Evolutionary conservation across 2,797 vertebrate genomes (phyloP).

Genomic region (Leptodactylus fallax): DNA sequence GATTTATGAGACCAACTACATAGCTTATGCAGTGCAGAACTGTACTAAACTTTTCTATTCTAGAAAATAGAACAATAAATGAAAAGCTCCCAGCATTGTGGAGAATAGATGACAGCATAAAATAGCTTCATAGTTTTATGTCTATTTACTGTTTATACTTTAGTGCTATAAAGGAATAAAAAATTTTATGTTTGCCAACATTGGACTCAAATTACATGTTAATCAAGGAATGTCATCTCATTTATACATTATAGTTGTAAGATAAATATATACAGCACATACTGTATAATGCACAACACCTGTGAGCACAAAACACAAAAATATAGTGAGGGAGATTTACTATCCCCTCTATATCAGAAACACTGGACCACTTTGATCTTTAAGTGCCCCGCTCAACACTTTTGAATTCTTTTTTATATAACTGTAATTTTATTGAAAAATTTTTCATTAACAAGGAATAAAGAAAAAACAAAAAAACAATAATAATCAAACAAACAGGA

Average conservation of each 20-base stretch:
- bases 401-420: no score
- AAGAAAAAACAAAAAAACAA: no score
- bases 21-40: slow-evolving; percentile 8
- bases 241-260: background rate
- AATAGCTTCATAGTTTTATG: background rate
- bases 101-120: background rate
- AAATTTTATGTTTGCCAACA: background rate
- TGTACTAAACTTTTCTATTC: slow-evolving; percentile 25
- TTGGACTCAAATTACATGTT: background rate
- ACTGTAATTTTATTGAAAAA: no score
- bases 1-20: slow-evolving; percentile 29
- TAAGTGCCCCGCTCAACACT: no score
- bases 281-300: background rate
- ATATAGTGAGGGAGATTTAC: no score
- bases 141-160: background rate
- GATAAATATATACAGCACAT: background rate
- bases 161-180: background rate
- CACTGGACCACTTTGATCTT: no score
- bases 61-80: slow-evolving; percentile 8
- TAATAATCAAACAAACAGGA: no score
- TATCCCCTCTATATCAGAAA: no score
- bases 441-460: no score
- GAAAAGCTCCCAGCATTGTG: slow-evolving; percentile 13
- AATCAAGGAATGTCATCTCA: background rate
- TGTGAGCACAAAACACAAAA: background rate